Percentiles rank a stretch among this genome's conserved stretches.
These are phyloP conservation scores for Sycophila sp. DNA, from an alignment of 1,140 invertebrate genomes.

Conservation along the genomic window DNA sequence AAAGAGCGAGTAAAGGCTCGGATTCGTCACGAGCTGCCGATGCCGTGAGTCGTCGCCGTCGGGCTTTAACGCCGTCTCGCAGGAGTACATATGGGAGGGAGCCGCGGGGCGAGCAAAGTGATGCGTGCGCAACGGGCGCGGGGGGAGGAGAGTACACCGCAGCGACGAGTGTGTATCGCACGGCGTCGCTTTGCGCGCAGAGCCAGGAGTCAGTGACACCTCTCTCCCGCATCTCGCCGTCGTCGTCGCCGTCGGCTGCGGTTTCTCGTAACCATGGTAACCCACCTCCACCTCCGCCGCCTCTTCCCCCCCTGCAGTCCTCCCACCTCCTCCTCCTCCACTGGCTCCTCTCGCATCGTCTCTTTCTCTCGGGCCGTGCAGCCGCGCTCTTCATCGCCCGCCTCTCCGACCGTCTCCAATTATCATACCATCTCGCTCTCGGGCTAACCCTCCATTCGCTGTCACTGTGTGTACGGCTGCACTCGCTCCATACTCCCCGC, in stretches of 20 bases:
- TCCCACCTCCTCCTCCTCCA: conserved; percentile 36
- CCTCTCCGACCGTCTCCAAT: conserved; percentile 49
- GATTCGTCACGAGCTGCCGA: conserved; percentile 48
- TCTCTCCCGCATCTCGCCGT: conserved; percentile 53
- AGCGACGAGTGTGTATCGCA: conserved; percentile 15
- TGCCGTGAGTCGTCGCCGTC: conserved; percentile 18
- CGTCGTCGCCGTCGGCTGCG: conserved; percentile 42
- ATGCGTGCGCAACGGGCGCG: not conserved
- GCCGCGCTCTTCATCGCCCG: conserved; percentile 8
- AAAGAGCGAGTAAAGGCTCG: conserved; percentile 37
- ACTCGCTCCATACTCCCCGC: not conserved
- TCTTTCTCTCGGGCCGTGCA: conserved; percentile 41
- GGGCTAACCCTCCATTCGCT: conserved; percentile 25
- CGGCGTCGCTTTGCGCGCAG: conserved; percentile 19
- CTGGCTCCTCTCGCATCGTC: conserved; percentile 32
- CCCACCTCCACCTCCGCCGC: conserved; percentile 42
- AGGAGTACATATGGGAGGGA: not conserved
- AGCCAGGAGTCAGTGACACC: conserved; percentile 65
- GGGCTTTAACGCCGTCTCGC: conserved; percentile 24
- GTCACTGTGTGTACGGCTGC: conserved; percentile 25
- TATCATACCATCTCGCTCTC: conserved; percentile 57
- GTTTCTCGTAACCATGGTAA: conserved; percentile 64
- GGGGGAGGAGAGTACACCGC: not conserved
- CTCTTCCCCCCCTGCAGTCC: conserved; percentile 37
- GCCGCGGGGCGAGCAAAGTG: conserved; percentile 6